These are phyloP conservation scores for Drosophila yooni DNA, from an alignment of 2,888 invertebrate species.

Conservation along the genomic window DNA sequence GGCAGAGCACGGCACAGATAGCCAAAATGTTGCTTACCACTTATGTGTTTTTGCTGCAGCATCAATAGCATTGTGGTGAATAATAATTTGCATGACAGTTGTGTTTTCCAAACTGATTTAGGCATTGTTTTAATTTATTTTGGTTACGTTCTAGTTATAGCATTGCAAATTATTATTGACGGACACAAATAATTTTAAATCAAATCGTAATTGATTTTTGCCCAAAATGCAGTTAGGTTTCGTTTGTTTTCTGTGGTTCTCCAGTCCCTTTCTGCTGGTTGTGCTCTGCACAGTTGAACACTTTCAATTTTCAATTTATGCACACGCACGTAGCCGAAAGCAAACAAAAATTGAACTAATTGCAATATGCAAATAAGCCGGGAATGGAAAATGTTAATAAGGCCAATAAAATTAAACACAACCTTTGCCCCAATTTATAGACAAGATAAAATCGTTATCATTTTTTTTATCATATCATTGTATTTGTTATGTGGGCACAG, in stretches of 20 bases:
- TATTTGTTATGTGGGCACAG: conserved; percentile 19
- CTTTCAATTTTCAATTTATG: conserved; percentile 48
- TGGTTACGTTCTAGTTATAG: conserved; percentile 10
- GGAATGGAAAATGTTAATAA: conserved; percentile 43
- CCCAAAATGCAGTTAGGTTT: neutral
- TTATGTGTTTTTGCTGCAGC: conserved; percentile 47
- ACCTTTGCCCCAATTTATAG: neutral
- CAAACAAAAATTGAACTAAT: conserved; percentile 31
- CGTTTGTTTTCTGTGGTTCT: conserved; percentile 15
- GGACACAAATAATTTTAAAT: conserved; percentile 5
- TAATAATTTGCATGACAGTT: conserved; percentile 60
- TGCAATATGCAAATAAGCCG: conserved; percentile 38
- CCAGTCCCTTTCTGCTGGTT: conserved; percentile 11
- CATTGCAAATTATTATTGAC: conserved; percentile 40
- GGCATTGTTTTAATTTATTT: conserved; percentile 51
- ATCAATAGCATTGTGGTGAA: conserved; percentile 56
- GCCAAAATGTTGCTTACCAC: conserved; percentile 54
- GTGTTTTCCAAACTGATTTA: conserved; percentile 38
- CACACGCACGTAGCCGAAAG: conserved; percentile 13
- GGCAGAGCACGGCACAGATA: neutral
- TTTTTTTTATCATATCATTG: conserved; percentile 3
- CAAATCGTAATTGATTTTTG: conserved; percentile 51
- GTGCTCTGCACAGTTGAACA: conserved; percentile 56
- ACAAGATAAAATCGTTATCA: neutral
- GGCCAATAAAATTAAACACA: conserved; percentile 35